Conservation (phyloP, 2,888 invertebrate species). For the Brachypterus glaber region DNA sequence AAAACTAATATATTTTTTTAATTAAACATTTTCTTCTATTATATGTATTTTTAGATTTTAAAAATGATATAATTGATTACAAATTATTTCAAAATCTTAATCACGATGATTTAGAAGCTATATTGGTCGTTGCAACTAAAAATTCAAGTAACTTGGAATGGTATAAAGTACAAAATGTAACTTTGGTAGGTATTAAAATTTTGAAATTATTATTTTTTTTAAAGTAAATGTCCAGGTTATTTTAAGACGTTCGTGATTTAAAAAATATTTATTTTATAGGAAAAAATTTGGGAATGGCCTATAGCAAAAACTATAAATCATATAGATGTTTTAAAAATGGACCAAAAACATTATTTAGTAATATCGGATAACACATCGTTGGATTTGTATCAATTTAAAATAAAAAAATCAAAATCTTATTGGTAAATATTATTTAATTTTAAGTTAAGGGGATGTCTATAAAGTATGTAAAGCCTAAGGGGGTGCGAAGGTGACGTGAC, state of each 20-base stretch:
- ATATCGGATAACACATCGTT: conserved; percentile 19
- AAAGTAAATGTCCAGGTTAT: neutral
- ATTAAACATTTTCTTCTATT: no score
- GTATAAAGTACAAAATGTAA: neutral
- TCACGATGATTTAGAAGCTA: conserved; percentile 4
- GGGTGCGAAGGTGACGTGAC: no score
- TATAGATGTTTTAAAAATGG: conserved; percentile 27
- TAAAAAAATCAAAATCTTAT: no score
- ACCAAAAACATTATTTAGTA: conserved; percentile 29
- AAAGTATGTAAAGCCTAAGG: no score
- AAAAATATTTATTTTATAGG: no score
- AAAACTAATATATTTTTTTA: no score
- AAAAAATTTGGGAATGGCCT: conserved; percentile 20
- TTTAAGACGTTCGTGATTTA: no score
- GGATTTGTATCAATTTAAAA: conserved; percentile 36
- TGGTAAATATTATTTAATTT: conserved; percentile 36
- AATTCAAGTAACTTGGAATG: neutral
- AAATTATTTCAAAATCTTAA: neutral
- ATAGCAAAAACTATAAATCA: conserved; percentile 20
- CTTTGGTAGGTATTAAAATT: neutral
- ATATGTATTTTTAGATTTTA: no score
- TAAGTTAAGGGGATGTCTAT: no score
- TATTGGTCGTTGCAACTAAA: conserved; percentile 9
- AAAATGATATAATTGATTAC: no score
- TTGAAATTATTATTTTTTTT: conserved; percentile 3